These are phyloP conservation scores for Galago senegalensis DNA, from an alignment of 2,797 vertebrate genomes.

Conservation along the genomic window DNA sequence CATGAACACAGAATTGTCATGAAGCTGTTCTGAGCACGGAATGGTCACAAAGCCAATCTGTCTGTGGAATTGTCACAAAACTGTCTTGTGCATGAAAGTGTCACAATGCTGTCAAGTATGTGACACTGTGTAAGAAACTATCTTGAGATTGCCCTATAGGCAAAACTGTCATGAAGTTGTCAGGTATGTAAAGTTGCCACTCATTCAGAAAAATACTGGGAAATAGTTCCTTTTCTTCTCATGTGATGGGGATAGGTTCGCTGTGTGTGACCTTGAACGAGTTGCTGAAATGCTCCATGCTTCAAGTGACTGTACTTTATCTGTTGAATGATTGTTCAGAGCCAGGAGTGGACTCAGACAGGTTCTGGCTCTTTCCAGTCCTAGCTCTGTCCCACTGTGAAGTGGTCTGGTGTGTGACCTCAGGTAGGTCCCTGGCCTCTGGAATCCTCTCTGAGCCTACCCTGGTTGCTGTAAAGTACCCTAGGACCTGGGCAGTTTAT, in stretches of 20 bases:
- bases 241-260: no score
- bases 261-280: not conserved
- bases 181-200: accelerated
- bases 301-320: not conserved
- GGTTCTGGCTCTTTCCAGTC: not conserved
- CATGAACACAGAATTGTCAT: not conserved
- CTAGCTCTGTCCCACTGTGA: not conserved
- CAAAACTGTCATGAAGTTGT: not conserved
- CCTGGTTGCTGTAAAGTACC: not conserved
- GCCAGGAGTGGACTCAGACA: not conserved
- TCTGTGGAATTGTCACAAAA: not conserved
- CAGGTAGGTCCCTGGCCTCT: not conserved
- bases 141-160: not conserved
- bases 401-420: not conserved
- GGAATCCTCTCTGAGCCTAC: not conserved
- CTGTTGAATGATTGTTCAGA: not conserved
- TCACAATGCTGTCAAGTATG: not conserved
- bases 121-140: not conserved
- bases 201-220: not conserved
- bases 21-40: not conserved
- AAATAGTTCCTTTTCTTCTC: not conserved
- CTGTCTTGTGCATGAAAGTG: not conserved
- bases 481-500: no score
- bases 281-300: not conserved
- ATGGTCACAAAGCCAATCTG: not conserved